phyloP scores from a whole-genome alignment of 1,140 invertebrate genomes.

The Geopemphigus sp. region DNA sequence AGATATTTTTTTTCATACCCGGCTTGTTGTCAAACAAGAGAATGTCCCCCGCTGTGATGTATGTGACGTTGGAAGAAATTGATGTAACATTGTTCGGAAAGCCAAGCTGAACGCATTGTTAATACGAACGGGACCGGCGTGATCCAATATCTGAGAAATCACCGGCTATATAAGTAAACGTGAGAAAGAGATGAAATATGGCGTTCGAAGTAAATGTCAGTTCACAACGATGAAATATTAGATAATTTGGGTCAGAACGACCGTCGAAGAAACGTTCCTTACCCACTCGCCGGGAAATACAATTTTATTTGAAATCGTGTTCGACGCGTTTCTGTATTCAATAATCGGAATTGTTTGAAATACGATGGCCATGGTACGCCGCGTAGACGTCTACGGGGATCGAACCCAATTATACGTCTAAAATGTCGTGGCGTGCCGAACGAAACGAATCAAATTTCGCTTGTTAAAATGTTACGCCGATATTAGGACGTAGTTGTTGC shows the following conservation, averaged over 20 bases:
- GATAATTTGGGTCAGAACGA: slow-evolving; percentile 15
- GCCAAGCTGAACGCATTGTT: slow-evolving; percentile 19
- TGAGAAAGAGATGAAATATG: slow-evolving; percentile 33
- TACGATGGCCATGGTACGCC: no score
- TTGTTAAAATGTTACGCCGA: no score
- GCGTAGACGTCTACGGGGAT: no score
- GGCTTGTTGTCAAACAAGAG: slow-evolving; percentile 32
- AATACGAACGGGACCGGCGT: slow-evolving; percentile 17
- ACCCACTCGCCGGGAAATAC: background rate
- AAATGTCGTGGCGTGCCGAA: no score
- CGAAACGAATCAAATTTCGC: no score
- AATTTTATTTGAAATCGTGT: background rate
- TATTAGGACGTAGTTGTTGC: no score
- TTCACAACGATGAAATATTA: slow-evolving; percentile 24
- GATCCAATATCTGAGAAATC: slow-evolving; percentile 25
- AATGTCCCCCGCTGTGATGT: slow-evolving; percentile 28
- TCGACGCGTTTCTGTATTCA: no score
- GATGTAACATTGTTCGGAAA: slow-evolving; percentile 38
- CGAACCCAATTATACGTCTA: no score
- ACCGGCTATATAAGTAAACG: slow-evolving; percentile 12
- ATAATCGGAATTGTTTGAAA: no score
- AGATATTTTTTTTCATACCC: slow-evolving; percentile 10
- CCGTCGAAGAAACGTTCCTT: background rate
- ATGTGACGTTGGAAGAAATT: slow-evolving; percentile 20
- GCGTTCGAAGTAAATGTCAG: slow-evolving; percentile 8